Base-by-base conservation (phyloP, 2,888 invertebrate genomes). In the Brachyopa scutellaris region DNA sequence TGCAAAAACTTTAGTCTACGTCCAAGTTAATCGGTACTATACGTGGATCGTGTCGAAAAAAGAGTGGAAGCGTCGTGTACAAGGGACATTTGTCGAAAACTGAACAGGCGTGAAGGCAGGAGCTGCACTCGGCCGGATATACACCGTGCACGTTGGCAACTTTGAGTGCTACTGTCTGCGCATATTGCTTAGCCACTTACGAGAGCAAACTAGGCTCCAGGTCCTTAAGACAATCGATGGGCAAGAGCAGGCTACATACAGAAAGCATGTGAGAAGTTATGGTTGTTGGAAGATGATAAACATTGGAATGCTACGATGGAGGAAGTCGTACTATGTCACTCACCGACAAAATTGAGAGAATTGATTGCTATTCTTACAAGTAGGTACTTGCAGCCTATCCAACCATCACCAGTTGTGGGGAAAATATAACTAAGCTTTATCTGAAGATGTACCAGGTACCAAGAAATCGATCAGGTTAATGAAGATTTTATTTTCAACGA, bases 141-240 rank as follows among this genome's bases (percentile, higher is more conserved):
- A n/a, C n/a, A n/a, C n/a, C n/a, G n/a, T n/a, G n/a, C n/a, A n/a
- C n/a, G n/a, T n/a, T n/a, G n/a, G 31, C 31, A 38, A 42, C 19
- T 51, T 31, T 31, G 31, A 51, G 8, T 31, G 51, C 31, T 51
- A 47, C 23, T 47, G 13, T n/a, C 26, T 47, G 13, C 21, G 47
- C 29, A 31, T 51, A 17, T 17, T 51, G 5, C 51, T 51, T 4
- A 15, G 31, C 31, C 15, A 26, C 21, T 5, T 51, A 9, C 29
- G 31, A 5, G 17, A 17, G 4, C 17, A 15, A 13, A 31, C 29
- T 11, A 51, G 51, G 17, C 19, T 29, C n/a, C 29, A 31, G 8
- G 17, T 17, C 1, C 15, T 51, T 9, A 29, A 9, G 31, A 51
- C n/a, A 11, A 31, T 31, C 17, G 17, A 51, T 31, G 5, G 15